These are phyloP conservation scores for Aphelinus atriplicis DNA, from an alignment of 1,140 invertebrate genomes.

Conservation along the genomic window DNA sequence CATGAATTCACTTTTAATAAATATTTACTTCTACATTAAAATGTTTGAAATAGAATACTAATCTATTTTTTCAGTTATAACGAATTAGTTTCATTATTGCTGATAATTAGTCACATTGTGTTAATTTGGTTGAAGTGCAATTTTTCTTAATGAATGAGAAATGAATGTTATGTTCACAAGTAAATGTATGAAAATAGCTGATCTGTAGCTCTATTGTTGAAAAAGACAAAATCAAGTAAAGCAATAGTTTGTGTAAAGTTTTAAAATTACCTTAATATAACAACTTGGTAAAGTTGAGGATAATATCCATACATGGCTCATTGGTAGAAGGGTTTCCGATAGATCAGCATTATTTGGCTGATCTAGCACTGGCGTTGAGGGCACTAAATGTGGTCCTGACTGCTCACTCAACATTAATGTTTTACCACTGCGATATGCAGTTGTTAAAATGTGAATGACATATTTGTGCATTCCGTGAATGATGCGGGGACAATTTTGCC, in stretches of 20 bases:
- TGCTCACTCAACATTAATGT: conserved; percentile 59
- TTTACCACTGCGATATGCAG: conserved; percentile 76
- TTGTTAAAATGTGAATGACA: conserved; percentile 80
- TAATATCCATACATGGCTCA: conserved; percentile 83
- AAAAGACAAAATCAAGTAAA: too few relatives aligned
- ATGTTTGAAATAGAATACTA: conserved; percentile 5
- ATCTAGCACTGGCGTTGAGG: conserved; percentile 80
- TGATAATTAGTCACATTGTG: not conserved
- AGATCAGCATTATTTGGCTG: conserved; percentile 65
- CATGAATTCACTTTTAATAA: conserved; percentile 7
- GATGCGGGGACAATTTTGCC: conserved; percentile 78
- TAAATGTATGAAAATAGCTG: too few relatives aligned
- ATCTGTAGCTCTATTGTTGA: too few relatives aligned
- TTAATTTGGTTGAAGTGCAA: conserved; percentile 6
- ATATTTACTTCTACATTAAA: conserved; percentile 2
- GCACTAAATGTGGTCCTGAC: conserved; percentile 67
- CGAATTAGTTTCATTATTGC: conserved; percentile 13
- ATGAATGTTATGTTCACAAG: too few relatives aligned
- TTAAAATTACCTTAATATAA: conserved; percentile 68
- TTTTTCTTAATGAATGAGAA: too few relatives aligned
- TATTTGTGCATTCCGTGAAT: conserved; percentile 82
- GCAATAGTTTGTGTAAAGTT: not conserved
- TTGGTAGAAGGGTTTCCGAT: conserved; percentile 62
- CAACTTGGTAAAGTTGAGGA: conserved; percentile 76
- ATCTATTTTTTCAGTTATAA: not conserved